Conservation (phyloP, 2,888 invertebrate genomes). For the Thymelicus acteon region DNA sequence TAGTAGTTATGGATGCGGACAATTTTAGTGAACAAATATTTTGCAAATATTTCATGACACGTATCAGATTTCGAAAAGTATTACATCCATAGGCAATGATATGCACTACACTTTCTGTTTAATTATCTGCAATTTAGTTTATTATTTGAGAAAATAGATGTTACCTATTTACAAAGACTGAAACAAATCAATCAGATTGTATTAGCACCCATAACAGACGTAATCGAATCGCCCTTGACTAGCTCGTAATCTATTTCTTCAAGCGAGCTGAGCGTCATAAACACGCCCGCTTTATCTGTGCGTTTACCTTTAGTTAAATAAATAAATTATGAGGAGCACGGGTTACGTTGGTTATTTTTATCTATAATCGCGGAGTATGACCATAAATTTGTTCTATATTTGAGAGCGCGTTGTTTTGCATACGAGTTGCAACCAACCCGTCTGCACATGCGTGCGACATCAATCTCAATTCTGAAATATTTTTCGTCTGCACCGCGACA, state of each 20-base stretch:
- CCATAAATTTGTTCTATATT: conserved; percentile 84
- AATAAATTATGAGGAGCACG: conserved; percentile 72
- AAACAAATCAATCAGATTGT: conserved; percentile 5
- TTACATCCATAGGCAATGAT: no score
- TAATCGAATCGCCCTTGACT: conserved; percentile 42
- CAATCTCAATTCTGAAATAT: conserved; percentile 84
- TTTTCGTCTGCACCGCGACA: conserved; percentile 72
- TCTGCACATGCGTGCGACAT: conserved; percentile 84
- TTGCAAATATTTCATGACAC: not conserved
- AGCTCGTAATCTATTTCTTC: conserved; percentile 48
- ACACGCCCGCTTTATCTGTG: conserved; percentile 49
- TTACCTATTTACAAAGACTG: not conserved
- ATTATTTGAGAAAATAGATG: not conserved
- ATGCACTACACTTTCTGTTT: not conserved
- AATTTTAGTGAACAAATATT: not conserved
- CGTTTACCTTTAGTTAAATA: conserved; percentile 52
- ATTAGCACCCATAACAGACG: conserved; percentile 24
- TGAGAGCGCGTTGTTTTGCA: conserved; percentile 80
- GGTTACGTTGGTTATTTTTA: conserved; percentile 76
- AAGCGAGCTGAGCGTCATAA: conserved; percentile 52
- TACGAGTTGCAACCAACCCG: conserved; percentile 68
- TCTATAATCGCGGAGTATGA: conserved; percentile 82
- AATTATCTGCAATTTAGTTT: not conserved
- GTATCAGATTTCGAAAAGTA: no score
- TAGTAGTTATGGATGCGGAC: not conserved